phyloP scores from a whole-genome alignment of 2,113 vertebrate species.

The Cettia cetti region DNA sequence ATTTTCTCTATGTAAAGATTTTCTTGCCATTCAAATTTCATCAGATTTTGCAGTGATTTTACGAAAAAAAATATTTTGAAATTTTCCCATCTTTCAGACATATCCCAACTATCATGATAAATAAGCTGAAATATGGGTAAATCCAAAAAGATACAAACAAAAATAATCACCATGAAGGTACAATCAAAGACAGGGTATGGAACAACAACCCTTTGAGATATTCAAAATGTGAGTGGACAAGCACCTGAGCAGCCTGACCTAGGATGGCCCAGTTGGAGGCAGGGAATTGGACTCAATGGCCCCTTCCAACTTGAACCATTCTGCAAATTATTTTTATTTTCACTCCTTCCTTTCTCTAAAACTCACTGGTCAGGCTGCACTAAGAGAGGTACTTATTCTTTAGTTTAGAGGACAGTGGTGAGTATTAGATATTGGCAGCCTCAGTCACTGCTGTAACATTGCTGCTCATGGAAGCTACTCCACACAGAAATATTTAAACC shows the following conservation, averaged over 20 bases:
- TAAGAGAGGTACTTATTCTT: background rate
- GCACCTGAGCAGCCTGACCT: background rate
- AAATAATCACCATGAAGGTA: background rate
- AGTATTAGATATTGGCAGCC: background rate
- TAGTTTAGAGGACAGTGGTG: background rate
- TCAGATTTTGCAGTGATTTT: background rate
- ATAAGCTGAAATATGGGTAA: background rate
- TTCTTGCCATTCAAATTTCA: background rate
- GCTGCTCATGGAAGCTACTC: background rate
- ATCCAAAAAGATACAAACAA: background rate
- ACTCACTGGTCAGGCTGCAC: background rate
- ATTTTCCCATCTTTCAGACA: background rate
- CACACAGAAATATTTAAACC: background rate
- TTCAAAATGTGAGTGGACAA: background rate
- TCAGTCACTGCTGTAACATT: background rate
- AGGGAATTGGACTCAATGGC: background rate
- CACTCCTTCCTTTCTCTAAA: background rate
- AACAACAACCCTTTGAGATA: background rate
- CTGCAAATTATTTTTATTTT: background rate
- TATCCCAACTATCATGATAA: background rate
- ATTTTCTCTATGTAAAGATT: background rate
- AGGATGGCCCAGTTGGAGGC: background rate
- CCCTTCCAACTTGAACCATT: background rate
- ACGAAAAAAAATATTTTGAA: background rate
- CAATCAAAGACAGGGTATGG: background rate